These are phyloP conservation scores for Nephrocerus scutellatus DNA, from an alignment of 2,888 invertebrate species.

Conservation along the genomic window DNA sequence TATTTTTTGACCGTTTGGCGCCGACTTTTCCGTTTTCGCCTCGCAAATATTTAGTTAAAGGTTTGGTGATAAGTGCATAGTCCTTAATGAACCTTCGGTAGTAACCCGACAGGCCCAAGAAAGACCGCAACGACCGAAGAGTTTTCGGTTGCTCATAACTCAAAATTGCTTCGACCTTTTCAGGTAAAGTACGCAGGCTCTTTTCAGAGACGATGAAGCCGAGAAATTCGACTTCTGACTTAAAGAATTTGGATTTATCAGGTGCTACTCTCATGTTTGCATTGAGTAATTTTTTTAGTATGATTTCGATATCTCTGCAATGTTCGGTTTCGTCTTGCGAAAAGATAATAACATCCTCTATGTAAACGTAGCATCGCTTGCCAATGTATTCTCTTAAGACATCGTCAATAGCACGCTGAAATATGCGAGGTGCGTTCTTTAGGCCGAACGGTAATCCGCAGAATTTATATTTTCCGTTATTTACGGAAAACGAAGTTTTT, in stretches of 20 bases:
- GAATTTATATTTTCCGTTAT: constrained; percentile 9
- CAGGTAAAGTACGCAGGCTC: constrained; percentile 16
- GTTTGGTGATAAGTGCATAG: constrained; percentile 17
- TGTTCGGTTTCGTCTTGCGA: constrained; percentile 7
- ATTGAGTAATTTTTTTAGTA: constrained; percentile 8
- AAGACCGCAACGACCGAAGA: constrained; percentile 8
- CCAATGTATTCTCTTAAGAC: constrained; percentile 11
- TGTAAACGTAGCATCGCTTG: constrained; percentile 13
- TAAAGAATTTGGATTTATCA: constrained; percentile 25
- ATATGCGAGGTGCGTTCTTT: constrained; percentile 8
- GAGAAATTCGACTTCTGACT: constrained; percentile 30
- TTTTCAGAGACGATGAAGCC: constrained; percentile 29
- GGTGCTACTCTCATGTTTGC: constrained; percentile 13
- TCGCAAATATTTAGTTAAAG: constrained; percentile 14
- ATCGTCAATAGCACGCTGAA: constrained; percentile 15
- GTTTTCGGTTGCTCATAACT: constrained; percentile 8
- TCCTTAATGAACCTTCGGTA: constrained; percentile 16
- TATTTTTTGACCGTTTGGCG: constrained; percentile 13
- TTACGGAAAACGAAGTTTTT: constrained; percentile 15
- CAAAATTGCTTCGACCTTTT: constrained; percentile 11
- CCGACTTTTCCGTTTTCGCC: constrained; percentile 16
- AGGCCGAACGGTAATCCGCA: constrained; percentile 5
- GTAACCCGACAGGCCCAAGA: constrained; percentile 13
- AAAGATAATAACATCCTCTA: constrained; percentile 13
- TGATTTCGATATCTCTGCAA: constrained; percentile 9